Evolutionary conservation across 2,113 vertebrate genomes (phyloP).

Genomic region (Tapirus terrestris): DNA sequence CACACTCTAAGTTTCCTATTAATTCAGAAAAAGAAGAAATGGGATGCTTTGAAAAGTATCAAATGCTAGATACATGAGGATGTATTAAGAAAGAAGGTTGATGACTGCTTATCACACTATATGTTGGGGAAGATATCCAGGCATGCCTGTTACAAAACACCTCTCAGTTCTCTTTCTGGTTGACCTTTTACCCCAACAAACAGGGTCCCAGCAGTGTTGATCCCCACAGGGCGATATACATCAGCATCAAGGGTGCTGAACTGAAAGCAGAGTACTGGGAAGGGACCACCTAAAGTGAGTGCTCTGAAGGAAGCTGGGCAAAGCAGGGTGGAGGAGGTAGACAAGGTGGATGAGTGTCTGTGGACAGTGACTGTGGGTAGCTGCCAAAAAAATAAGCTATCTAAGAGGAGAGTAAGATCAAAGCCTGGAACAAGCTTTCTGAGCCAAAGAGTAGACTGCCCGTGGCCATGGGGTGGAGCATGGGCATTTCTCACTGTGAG

Average conservation of each 20-base stretch:
- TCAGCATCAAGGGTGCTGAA: neutral
- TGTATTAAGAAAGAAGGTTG: neutral
- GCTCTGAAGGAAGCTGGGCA: neutral
- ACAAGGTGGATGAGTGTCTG: neutral
- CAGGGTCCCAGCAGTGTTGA: neutral
- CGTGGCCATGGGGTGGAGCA: neutral
- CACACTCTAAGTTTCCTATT: neutral
- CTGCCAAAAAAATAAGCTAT: neutral
- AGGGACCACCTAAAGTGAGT: neutral
- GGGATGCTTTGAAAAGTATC: neutral
- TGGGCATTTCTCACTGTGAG: neutral
- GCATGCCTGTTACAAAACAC: neutral
- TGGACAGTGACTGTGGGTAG: neutral
- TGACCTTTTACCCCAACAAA: neutral
- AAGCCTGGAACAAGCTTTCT: neutral
- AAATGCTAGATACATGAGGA: neutral
- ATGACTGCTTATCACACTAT: neutral
- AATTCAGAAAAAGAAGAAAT: slow-evolving; percentile 11
- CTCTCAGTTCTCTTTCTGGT: neutral
- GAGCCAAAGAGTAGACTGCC: neutral
- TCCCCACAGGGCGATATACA: too few relatives aligned
- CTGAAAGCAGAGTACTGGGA: neutral
- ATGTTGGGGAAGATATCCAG: neutral
- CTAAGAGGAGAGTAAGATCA: neutral
- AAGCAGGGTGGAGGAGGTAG: too few relatives aligned